Conservation (phyloP, 2,888 invertebrate genomes). For the Heliconius hortense region DNA sequence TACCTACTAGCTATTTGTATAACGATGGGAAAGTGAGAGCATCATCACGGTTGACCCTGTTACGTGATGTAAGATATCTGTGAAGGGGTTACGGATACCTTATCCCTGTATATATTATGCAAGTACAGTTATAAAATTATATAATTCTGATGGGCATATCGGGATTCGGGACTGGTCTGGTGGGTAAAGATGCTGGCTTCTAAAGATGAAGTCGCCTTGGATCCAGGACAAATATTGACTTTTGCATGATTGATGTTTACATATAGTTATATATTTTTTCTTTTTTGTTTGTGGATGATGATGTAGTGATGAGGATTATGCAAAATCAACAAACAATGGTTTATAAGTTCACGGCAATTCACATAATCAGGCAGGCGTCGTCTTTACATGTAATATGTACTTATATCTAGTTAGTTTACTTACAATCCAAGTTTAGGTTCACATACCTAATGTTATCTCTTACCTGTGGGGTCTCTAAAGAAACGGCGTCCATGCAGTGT, state of each 20-base stretch:
- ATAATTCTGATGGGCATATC: not conserved
- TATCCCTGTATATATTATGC: not conserved
- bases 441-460: not conserved
- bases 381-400: not conserved
- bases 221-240: no score
- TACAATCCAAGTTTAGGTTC: not conserved
- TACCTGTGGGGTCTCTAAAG: conserved; percentile 92
- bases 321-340: no score
- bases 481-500: conserved; percentile 96
- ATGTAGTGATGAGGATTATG: no score
- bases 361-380: not conserved
- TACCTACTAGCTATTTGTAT: conserved; percentile 41
- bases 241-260: no score
- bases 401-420: not conserved
- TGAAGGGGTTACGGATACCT: conserved; percentile 41
- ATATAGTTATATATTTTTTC: no score
- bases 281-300: not conserved
- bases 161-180: not conserved
- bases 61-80: conserved; percentile 51
- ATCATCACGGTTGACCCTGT: conserved; percentile 57
- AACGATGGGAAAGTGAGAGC: conserved; percentile 54
- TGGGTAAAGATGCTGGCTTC: no score
- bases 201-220: not conserved
- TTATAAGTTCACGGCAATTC: not conserved
- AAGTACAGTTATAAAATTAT: not conserved